phyloP scores from a whole-genome alignment of 2,888 invertebrate species.

The Rhingia rostrata region DNA sequence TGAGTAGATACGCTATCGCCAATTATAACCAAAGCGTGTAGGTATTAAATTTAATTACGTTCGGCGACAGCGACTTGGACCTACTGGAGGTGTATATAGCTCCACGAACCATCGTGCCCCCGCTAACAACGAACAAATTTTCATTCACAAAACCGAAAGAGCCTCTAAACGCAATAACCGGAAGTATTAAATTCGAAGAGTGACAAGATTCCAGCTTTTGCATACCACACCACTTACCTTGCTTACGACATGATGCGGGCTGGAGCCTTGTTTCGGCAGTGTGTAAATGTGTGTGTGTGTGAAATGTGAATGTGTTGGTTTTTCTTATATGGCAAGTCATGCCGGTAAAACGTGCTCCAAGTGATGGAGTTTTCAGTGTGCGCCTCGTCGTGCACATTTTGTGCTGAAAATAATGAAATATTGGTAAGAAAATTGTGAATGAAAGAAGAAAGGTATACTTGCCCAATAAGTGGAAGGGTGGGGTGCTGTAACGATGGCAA shows the following conservation, averaged over 20 bases:
- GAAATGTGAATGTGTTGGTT: constrained; percentile 7
- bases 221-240: constrained; percentile 26
- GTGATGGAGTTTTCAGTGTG: background rate
- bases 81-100: background rate
- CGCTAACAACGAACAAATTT: constrained; percentile 1
- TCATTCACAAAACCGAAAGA: constrained; percentile 63
- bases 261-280: constrained; percentile 22
- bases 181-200: constrained; percentile 79
- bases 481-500: background rate
- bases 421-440: constrained; percentile 58
- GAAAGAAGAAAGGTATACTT: constrained; percentile 48
- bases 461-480: constrained; percentile 31
- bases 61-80: constrained; percentile 19
- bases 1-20: constrained; percentile 56
- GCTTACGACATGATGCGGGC: constrained; percentile 25
- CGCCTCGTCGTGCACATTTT: constrained; percentile 28
- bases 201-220: constrained; percentile 76
- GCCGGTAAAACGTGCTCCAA: constrained; percentile 66
- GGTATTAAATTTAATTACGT: constrained; percentile 63
- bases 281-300: background rate
- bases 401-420: constrained; percentile 44
- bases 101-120: constrained; percentile 3
- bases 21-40: constrained; percentile 56
- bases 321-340: constrained; percentile 34
- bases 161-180: constrained; percentile 74